Base-by-base conservation (phyloP, 1,140 invertebrate genomes). In the Bombus sylvicola region DNA sequence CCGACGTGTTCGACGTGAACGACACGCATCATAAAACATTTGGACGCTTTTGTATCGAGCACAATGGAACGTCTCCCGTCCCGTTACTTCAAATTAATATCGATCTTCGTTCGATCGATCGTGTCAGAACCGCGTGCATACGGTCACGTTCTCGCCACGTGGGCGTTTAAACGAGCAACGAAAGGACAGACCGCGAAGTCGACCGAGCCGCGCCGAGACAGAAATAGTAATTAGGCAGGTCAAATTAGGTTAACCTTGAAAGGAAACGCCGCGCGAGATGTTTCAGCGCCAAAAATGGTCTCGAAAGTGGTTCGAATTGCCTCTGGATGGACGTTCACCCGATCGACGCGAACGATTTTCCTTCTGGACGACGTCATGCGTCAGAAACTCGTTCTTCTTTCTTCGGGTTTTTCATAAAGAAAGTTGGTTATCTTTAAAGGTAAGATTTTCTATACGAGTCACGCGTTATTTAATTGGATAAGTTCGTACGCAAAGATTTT, bases 191-290 rank as follows among this genome's bases (percentile, higher is more conserved):
- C 39, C 53, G 18, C 77, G 83, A 47, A n/a, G 53, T 57, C 74
- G 87, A 66, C 39, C 64, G 28, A 34, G 76, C 82, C 64, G 75
- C 47, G 59, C 88, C 88, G 68, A 64, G 85, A 90, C 89, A 82
- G 88, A 90, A 90, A 89, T 89, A 79, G 89, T 87, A 90, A 90
- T 90, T 90, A 90, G 86, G 78, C 87, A 64, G 79, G 80, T 89
- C 71, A 72, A 89, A 89, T 89, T 87, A 80, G 88, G 88, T 87
- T 87, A 89, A 83, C 87, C 88, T 81, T 83, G 83, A 89, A 89
- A 66, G 84, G 83, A 78, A 82, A 80, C 81, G 66, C 41, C 31
- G 59, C 37, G 31, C 69, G 34, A 34, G 64, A 66, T 79, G 84
- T 82, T 74, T 74, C 77, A 31, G 22, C 74, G 28, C 87, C 74